Conservation (phyloP, 2,113 vertebrate genomes). For the Megaleporinus macrocephalus region DNA sequence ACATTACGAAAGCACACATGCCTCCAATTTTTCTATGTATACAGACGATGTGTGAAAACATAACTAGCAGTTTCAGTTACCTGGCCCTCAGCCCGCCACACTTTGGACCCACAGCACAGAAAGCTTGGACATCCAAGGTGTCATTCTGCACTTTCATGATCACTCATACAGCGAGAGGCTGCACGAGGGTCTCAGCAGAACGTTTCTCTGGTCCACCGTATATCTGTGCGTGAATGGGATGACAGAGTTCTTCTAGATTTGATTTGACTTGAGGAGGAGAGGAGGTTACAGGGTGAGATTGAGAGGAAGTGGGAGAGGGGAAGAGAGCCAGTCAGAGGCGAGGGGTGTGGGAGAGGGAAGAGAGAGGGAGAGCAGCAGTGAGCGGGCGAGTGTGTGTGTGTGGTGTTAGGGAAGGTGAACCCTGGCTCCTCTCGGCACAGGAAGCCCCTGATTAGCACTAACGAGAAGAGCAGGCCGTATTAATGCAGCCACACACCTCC, state of each 20-base stretch:
- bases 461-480: slow-evolving; percentile 82
- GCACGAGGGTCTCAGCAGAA: not conserved
- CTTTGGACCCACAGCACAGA: too few relatives aligned
- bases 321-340: slow-evolving; percentile 40
- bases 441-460: slow-evolving; percentile 84
- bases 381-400: slow-evolving; percentile 49
- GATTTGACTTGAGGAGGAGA: slow-evolving; percentile 21
- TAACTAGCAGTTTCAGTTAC: too few relatives aligned
- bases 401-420: slow-evolving; percentile 74
- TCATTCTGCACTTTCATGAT: not conserved
- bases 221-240: not conserved
- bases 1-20: too few relatives aligned
- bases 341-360: slow-evolving; percentile 35
- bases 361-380: slow-evolving; percentile 24
- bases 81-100: too few relatives aligned
- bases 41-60: too few relatives aligned
- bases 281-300: slow-evolving; percentile 16
- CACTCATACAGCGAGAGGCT: not conserved
- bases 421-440: slow-evolving; percentile 74
- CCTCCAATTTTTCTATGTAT: too few relatives aligned
- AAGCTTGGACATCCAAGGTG: not conserved
- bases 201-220: not conserved
- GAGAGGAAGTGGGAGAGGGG: slow-evolving; percentile 34
- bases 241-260: not conserved
- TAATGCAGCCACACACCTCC: slow-evolving; percentile 83